These are phyloP conservation scores for Ophonus ardosiacus DNA, from an alignment of 2,888 invertebrate genomes.

Conservation along the genomic window DNA sequence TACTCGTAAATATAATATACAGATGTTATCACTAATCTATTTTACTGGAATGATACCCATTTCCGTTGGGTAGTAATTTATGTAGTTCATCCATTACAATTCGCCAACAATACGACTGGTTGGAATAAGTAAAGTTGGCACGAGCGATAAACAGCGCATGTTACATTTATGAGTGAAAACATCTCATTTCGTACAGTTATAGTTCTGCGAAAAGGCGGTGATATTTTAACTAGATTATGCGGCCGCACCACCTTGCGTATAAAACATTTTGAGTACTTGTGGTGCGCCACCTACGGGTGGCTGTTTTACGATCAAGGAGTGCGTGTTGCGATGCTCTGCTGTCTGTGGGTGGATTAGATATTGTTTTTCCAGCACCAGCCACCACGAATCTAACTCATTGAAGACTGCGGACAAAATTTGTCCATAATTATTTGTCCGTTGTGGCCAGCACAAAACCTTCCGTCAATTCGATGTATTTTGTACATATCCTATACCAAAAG, in stretches of 20 bases:
- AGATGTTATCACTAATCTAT: background rate
- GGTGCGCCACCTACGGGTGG: slow-evolving; percentile 34
- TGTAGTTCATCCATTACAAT: background rate
- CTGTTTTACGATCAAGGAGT: slow-evolving; percentile 50
- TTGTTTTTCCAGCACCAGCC: slow-evolving; percentile 57
- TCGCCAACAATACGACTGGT: background rate
- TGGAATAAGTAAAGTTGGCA: background rate
- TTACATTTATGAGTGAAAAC: slow-evolving; percentile 25
- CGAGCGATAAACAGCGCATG: background rate
- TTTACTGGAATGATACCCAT: background rate
- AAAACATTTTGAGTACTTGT: slow-evolving; percentile 43
- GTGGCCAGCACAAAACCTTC: too few relatives aligned
- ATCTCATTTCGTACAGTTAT: slow-evolving; percentile 23
- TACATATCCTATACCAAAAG: too few relatives aligned
- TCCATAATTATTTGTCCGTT: background rate
- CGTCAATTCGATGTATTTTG: too few relatives aligned
- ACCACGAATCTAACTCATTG: background rate
- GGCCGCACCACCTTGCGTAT: background rate
- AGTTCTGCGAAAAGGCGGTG: slow-evolving; percentile 27
- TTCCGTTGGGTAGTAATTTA: background rate
- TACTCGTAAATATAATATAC: too few relatives aligned
- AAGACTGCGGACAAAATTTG: background rate
- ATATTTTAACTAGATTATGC: slow-evolving; percentile 33
- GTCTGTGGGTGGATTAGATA: slow-evolving; percentile 62
- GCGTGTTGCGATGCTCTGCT: slow-evolving; percentile 45